phyloP scores from a whole-genome alignment of 1,140 invertebrate genomes.

The Sarcophaga bullata region DNA sequence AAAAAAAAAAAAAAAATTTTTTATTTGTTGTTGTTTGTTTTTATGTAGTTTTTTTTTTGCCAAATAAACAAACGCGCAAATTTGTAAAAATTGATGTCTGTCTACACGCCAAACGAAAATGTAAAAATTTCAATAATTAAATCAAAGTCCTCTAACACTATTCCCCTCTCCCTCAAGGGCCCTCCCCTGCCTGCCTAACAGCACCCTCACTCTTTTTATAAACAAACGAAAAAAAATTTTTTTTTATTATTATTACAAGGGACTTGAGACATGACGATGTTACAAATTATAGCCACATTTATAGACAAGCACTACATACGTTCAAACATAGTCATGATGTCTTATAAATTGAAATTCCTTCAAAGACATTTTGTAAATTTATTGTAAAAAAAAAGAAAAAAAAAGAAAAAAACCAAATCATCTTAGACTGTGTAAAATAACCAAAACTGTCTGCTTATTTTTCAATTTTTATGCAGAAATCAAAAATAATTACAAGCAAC shows the following conservation, averaged over 20 bases:
- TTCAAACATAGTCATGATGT: background rate
- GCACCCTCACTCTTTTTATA: too few relatives aligned
- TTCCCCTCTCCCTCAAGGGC: too few relatives aligned
- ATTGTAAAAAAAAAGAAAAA: slow-evolving; percentile 38
- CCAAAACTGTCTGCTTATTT: slow-evolving; percentile 33
- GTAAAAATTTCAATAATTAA: slow-evolving; percentile 29
- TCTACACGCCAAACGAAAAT: slow-evolving; percentile 24
- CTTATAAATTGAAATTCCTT: slow-evolving; percentile 5
- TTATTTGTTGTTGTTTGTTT: too few relatives aligned
- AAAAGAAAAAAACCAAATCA: slow-evolving; percentile 19
- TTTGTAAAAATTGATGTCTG: slow-evolving; percentile 39
- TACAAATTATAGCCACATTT: background rate
- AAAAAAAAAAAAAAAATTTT: background rate
- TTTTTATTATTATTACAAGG: too few relatives aligned
- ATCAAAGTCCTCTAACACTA: background rate
- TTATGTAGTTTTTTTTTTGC: too few relatives aligned
- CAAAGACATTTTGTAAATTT: slow-evolving; percentile 40
- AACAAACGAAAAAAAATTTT: background rate
- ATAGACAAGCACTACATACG: background rate
- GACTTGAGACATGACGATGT: background rate
- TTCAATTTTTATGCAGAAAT: slow-evolving; percentile 39
- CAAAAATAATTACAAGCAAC: slow-evolving; percentile 35
- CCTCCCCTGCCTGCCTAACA: background rate
- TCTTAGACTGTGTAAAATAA: slow-evolving; percentile 13
- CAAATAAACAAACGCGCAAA: slow-evolving; percentile 28